These are phyloP conservation scores for Cassiopea andromeda DNA, from an alignment of 30 jellyfish, hydroid and myxozoan species.

Conservation along the genomic window DNA sequence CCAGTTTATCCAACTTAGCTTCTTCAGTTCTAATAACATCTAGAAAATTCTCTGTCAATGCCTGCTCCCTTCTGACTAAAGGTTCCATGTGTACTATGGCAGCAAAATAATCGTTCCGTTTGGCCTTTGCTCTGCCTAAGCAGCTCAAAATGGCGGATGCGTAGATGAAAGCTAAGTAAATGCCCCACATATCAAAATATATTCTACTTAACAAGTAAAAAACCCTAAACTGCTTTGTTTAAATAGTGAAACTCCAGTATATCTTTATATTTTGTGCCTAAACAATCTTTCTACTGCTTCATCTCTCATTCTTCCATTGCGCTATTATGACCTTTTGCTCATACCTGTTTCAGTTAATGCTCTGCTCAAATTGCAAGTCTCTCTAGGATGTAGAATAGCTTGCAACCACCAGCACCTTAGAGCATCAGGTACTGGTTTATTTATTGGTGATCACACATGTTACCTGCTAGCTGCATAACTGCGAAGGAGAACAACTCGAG, in stretches of 20 bases:
- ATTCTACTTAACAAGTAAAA: neutral
- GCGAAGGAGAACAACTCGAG: constrained; percentile 15
- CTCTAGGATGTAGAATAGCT: neutral
- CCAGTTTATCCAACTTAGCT: constrained; percentile 66
- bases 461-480: neutral
- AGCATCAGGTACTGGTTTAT: neutral
- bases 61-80: constrained; percentile 68
- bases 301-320: neutral
- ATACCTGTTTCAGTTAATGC: constrained; percentile 25
- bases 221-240: neutral
- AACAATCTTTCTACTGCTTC: neutral
- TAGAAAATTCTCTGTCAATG: constrained; percentile 47
- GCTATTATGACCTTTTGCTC: constrained; percentile 39
- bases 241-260: neutral
- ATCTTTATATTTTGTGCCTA: neutral
- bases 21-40: constrained; percentile 65
- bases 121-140: constrained; percentile 20
- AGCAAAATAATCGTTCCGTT: constrained; percentile 59
- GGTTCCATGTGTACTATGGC: constrained; percentile 88
- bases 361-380: constrained; percentile 26
- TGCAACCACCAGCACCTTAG: constrained; percentile 12
- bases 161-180: neutral
- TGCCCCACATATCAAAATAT: neutral
- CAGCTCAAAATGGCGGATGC: constrained; percentile 12
- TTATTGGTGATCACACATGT: neutral